phyloP scores from a whole-genome alignment of 2,113 vertebrate genomes.

The Turdus rufiventris region DNA sequence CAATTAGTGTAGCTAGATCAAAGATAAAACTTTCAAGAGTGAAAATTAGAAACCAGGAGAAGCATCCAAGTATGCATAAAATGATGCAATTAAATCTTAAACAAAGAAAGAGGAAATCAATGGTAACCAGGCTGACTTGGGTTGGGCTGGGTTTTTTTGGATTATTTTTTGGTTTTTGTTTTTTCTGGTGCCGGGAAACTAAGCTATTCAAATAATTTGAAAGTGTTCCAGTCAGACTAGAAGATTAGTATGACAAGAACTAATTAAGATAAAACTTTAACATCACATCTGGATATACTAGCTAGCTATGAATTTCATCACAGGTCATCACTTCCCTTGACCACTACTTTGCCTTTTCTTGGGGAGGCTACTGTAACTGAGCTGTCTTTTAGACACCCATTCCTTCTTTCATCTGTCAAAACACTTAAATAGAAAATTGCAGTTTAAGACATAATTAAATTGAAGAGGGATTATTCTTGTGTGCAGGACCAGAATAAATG shows the following conservation, averaged over 20 bases:
- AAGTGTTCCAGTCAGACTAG: neutral
- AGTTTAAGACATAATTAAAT: neutral
- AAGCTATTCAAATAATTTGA: neutral
- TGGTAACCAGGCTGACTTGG: neutral
- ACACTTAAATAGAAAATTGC: neutral
- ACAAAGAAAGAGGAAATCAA: neutral
- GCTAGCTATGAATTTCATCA: neutral
- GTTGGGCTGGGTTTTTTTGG: too few species aligned
- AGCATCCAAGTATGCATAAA: neutral
- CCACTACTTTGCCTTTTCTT: neutral
- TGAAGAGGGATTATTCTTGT: neutral
- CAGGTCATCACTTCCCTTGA: neutral
- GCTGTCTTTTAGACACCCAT: neutral
- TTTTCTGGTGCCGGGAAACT: neutral
- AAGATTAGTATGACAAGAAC: neutral
- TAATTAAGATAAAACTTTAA: neutral
- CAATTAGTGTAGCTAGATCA: neutral
- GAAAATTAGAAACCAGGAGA: neutral
- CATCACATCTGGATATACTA: neutral
- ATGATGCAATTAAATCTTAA: neutral
- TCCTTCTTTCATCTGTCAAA: neutral
- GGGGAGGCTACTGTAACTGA: neutral
- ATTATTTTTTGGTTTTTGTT: neutral
- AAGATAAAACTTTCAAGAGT: neutral
- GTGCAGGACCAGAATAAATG: neutral